Conservation (phyloP, 2,113 vertebrate species). For the Todiramphus chloris region DNA sequence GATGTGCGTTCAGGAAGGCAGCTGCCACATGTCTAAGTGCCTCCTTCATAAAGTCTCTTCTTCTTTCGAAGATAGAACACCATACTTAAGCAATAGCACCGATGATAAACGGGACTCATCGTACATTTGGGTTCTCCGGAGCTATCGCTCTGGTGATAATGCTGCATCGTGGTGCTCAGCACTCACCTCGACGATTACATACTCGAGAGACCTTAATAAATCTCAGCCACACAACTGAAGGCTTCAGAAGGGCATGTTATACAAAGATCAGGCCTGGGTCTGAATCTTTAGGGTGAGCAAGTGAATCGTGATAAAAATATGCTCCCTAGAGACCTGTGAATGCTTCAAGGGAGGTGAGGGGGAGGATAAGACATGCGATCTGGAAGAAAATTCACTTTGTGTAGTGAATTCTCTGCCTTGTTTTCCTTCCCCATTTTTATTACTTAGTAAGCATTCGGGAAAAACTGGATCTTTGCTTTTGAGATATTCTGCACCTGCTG, state of each 20-base stretch:
- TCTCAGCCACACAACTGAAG: background rate
- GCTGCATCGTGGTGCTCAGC: background rate
- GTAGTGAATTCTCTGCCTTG: constrained; percentile 24
- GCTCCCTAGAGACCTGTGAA: constrained; percentile 21
- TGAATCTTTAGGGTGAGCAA: background rate
- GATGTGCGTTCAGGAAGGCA: constrained; percentile 18
- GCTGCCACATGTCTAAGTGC: background rate
- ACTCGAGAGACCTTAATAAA: background rate
- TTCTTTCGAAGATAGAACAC: background rate
- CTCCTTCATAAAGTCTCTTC: constrained; percentile 10
- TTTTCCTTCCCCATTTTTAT: constrained; percentile 58
- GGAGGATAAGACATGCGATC: background rate
- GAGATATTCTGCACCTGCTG: constrained; percentile 68
- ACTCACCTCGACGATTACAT: constrained; percentile 1
- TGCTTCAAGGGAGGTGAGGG: background rate
- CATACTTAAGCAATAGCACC: background rate
- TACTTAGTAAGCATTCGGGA: constrained; percentile 45
- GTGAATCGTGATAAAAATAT: background rate
- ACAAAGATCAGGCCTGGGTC: constrained; percentile 32
- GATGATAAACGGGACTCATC: background rate
- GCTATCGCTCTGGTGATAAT: background rate
- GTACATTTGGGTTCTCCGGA: background rate
- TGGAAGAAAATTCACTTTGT: constrained; percentile 20
- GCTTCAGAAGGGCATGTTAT: background rate
- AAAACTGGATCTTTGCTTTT: constrained; percentile 58